These are phyloP conservation scores for Hylaeus volcanicus DNA, from an alignment of 1,140 invertebrate genomes.

Conservation along the genomic window DNA sequence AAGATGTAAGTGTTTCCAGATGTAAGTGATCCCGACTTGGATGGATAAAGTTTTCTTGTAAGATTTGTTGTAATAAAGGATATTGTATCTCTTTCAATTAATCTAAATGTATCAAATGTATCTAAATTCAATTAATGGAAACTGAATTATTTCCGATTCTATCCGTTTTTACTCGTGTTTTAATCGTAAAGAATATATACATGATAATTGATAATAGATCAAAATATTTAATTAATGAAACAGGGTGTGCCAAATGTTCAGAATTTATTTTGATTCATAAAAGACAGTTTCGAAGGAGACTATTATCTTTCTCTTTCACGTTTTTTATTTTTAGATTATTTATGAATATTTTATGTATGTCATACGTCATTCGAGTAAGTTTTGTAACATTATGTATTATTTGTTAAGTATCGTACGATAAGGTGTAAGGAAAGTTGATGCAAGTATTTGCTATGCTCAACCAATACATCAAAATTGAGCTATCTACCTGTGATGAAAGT, in stretches of 20 bases:
- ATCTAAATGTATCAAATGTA: not conserved
- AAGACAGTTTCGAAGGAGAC: not conserved
- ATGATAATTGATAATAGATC: conserved; percentile 5
- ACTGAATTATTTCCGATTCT: not conserved
- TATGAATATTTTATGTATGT: not conserved
- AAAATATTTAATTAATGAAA: conserved; percentile 7
- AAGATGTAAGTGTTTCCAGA: conserved; percentile 72
- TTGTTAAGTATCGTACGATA: not conserved
- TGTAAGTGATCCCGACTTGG: conserved; percentile 56
- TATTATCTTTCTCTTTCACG: not conserved
- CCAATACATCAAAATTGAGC: not conserved
- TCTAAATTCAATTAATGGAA: conserved; percentile 14
- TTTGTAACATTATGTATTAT: too few relatives aligned
- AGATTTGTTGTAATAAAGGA: conserved; percentile 21
- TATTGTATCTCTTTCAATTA: conserved; percentile 31
- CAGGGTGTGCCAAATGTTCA: not conserved
- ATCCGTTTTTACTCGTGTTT: conserved; percentile 11
- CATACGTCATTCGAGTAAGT: not conserved
- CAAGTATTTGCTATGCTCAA: not conserved
- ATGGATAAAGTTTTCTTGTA: conserved; percentile 30
- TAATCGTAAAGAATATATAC: conserved; percentile 4
- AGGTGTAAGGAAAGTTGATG: not conserved
- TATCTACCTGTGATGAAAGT: conserved; percentile 1
- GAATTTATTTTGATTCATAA: not conserved
- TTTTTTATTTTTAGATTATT: not conserved